These are phyloP conservation scores for Eristalis tenax DNA, from an alignment of 2,888 invertebrate genomes.

Conservation along the genomic window DNA sequence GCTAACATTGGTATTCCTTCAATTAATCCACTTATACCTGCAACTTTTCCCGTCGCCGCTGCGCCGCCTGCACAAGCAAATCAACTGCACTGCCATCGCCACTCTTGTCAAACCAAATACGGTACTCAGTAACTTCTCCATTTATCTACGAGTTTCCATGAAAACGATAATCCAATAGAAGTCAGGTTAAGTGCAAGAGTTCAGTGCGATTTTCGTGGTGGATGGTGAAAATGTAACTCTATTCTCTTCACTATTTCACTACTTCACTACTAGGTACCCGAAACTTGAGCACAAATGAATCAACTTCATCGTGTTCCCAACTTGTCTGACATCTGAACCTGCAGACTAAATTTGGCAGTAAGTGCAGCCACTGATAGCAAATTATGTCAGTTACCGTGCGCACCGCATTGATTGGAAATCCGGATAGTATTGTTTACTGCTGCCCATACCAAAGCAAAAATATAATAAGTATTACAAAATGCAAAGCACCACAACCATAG, in stretches of 20 bases:
- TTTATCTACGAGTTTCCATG: not conserved
- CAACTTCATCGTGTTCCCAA: slow-evolving; percentile 67
- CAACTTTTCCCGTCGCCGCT: not conserved
- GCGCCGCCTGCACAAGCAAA: not conserved
- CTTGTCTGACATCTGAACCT: slow-evolving; percentile 71
- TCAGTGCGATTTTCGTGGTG: slow-evolving; percentile 55
- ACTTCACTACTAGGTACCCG: no score
- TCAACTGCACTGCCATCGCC: slow-evolving; percentile 20
- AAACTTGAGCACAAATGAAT: slow-evolving; percentile 38
- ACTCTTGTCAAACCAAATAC: slow-evolving; percentile 50
- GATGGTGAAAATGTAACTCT: slow-evolving; percentile 45
- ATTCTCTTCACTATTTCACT: not conserved
- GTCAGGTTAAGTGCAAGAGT: slow-evolving; percentile 69
- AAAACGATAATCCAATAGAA: slow-evolving; percentile 61
- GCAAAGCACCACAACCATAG: slow-evolving; percentile 22
- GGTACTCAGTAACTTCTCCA: slow-evolving; percentile 27
- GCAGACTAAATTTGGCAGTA: slow-evolving; percentile 69
- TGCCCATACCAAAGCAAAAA: not conserved
- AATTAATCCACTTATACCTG: slow-evolving; percentile 67
- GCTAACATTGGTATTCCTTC: slow-evolving; percentile 27
- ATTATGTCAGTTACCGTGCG: slow-evolving; percentile 66
- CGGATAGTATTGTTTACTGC: slow-evolving; percentile 53
- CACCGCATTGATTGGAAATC: slow-evolving; percentile 56
- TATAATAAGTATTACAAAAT: slow-evolving; percentile 30
- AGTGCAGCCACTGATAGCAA: slow-evolving; percentile 68